Evolutionary conservation across 1,140 invertebrate species (phyloP), one percentile per base, ranked within the genome.

Genomic region (Drosophila arawakana): DNA sequence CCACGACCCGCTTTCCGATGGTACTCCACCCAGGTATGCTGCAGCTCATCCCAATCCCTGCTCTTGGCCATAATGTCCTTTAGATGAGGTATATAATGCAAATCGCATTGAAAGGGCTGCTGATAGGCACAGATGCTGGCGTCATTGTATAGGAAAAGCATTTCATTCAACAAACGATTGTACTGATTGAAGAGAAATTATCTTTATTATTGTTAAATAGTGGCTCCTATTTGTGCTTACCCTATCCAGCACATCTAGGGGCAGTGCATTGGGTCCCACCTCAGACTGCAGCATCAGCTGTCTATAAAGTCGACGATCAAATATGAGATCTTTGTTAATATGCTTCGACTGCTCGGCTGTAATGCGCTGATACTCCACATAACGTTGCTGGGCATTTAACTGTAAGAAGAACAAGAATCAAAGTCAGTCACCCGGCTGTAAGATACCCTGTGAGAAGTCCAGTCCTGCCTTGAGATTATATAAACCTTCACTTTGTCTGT

Each of bases 21-120:
- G 97, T 97, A 99, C 81, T 97, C 96, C 0, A 95, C 95, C 98
- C 98, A 99, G 0, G 96, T 94, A 78, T 97, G 95, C 72, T 96
- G 96, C 55, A 98, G 86, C 90, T 97, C 97, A 65, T 97, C 96
- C 96, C 96, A 97, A 78, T 98, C 96, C 11, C 95, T 93, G 61
- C 96, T 97, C 60, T 94, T 95, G 0, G 95, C 95, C 95, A 95
- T 95, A 58, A 95, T 94, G 74, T 93, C 93, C 79, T 94, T 94
- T 6, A 95, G 91, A 68, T 97, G 96, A 47, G 97, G 97, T 86
- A 98, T 97, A 2, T 98, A 93, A 49, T 95, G 94, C 0, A 98
- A 93, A 13, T 96, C 96, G 80, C 97, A 98, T 68, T 95, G 94
- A 86, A 97, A 96, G 0, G 96, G 96, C 82, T 97, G 95, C 84